A percentile compares a stretch with the other conserved stretches of the same genome.
These are phyloP conservation scores for Phoebastria nigripes DNA, from an alignment of 2,797 vertebrate genomes.

Conservation along the genomic window DNA sequence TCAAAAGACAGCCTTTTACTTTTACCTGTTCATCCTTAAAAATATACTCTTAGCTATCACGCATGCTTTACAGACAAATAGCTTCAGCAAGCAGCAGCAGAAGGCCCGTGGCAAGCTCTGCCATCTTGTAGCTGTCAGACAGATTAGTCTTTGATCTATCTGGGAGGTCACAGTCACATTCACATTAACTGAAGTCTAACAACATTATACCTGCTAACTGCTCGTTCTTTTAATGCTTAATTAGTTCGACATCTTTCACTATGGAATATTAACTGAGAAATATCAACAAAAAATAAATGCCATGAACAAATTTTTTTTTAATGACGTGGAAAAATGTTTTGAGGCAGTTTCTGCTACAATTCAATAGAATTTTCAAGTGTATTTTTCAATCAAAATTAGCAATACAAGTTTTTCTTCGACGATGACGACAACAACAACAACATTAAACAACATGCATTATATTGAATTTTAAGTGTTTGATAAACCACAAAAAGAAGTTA, in stretches of 20 bases:
- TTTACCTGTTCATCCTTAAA: slow-evolving; percentile 94
- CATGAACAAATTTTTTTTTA: slow-evolving; percentile 15
- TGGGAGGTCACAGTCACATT: slow-evolving; percentile 76
- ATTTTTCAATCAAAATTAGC: not conserved
- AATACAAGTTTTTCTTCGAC: not conserved
- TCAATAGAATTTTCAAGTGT: not conserved
- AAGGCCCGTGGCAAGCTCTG: slow-evolving; percentile 81
- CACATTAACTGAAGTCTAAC: slow-evolving; percentile 60
- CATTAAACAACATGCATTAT: not conserved
- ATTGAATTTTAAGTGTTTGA: not conserved
- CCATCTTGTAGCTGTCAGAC: slow-evolving; percentile 92
- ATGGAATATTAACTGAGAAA: slow-evolving; percentile 38
- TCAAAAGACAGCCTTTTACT: slow-evolving; percentile 87
- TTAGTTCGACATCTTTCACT: slow-evolving; percentile 55
- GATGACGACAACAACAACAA: not conserved
- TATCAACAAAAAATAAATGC: slow-evolving; percentile 35
- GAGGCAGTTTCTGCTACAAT: not conserved
- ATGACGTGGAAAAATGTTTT: slow-evolving; percentile 33
- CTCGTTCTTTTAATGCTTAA: slow-evolving; percentile 68
- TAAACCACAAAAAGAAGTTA: not conserved
- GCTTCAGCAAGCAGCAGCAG: slow-evolving; percentile 72
- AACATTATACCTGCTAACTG: slow-evolving; percentile 72
- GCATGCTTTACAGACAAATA: slow-evolving; percentile 83
- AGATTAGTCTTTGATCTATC: slow-evolving; percentile 84
- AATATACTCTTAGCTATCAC: slow-evolving; percentile 87